Evolutionary conservation across 2,888 invertebrate species (phyloP).

Genomic region (Biston stratarius): DNA sequence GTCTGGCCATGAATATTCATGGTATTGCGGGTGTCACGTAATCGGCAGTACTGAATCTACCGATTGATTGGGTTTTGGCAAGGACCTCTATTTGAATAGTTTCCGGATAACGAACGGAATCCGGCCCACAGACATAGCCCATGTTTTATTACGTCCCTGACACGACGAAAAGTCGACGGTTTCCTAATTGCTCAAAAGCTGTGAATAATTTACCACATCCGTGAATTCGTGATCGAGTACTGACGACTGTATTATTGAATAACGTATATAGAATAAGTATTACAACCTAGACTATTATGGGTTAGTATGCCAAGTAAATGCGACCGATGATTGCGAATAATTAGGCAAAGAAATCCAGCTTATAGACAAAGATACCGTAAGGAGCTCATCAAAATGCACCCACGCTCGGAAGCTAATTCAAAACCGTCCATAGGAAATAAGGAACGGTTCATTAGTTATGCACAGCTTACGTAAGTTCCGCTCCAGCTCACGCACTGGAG

Average conservation of each 20-base stretch:
- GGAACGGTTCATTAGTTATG: slow-evolving; percentile 45
- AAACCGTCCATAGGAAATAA: slow-evolving; percentile 41
- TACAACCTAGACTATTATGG: background rate
- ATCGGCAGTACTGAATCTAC: slow-evolving; percentile 62
- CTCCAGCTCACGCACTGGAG: slow-evolving; percentile 49
- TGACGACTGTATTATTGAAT: slow-evolving; percentile 6
- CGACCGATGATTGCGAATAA: background rate
- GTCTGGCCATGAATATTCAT: slow-evolving; percentile 78
- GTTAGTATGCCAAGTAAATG: background rate
- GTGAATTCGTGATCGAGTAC: slow-evolving; percentile 6
- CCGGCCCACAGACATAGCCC: slow-evolving; percentile 33
- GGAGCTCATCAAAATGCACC: slow-evolving; percentile 28
- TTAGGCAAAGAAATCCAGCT: background rate
- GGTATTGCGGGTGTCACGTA: slow-evolving; percentile 70
- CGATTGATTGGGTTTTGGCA: slow-evolving; percentile 65
- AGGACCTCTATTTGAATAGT: slow-evolving; percentile 54
- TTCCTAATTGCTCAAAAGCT: slow-evolving; percentile 30
- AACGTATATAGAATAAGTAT: background rate
- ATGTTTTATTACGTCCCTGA: slow-evolving; percentile 31
- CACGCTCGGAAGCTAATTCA: slow-evolving; percentile 38
- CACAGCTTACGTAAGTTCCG: slow-evolving; percentile 50
- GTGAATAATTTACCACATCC: slow-evolving; percentile 29
- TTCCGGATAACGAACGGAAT: slow-evolving; percentile 40
- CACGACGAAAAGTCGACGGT: slow-evolving; percentile 27
- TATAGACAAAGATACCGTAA: slow-evolving; percentile 5